Conservation (phyloP, 2,113 vertebrate species). For the Isichthys henryi region DNA sequence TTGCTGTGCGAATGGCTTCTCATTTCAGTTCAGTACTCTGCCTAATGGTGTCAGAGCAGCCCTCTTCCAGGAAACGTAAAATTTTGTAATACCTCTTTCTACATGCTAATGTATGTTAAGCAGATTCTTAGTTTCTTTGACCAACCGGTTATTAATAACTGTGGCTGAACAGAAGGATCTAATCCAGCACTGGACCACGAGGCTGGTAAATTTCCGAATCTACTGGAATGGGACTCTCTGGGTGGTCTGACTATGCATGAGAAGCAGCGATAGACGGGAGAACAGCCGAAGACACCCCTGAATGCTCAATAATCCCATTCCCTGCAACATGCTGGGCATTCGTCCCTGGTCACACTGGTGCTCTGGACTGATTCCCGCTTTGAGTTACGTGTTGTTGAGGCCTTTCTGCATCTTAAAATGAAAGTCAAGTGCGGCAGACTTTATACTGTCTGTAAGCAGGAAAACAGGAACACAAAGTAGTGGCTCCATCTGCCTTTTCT, state of each 20-base stretch:
- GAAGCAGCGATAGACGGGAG: neutral
- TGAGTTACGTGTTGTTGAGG: neutral
- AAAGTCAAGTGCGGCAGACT: neutral
- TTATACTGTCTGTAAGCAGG: neutral
- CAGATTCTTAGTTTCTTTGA: neutral
- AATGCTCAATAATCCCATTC: neutral
- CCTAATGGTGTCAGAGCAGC: neutral
- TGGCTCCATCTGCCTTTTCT: neutral
- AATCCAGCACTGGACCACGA: neutral
- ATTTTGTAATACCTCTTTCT: neutral
- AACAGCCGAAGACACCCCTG: neutral
- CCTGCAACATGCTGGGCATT: neutral
- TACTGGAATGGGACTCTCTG: neutral
- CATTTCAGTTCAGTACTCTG: neutral
- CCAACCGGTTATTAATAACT: neutral
- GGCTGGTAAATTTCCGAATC: neutral
- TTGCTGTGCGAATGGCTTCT: neutral
- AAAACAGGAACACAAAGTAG: neutral
- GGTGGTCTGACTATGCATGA: neutral
- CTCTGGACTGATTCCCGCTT: neutral
- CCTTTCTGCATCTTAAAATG: neutral
- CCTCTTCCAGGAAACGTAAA: neutral
- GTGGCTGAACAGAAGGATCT: neutral
- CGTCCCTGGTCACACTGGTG: neutral
- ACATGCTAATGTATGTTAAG: neutral